These are phyloP conservation scores for Megaleporinus macrocephalus DNA, from an alignment of 2,113 vertebrate genomes.

Conservation along the genomic window DNA sequence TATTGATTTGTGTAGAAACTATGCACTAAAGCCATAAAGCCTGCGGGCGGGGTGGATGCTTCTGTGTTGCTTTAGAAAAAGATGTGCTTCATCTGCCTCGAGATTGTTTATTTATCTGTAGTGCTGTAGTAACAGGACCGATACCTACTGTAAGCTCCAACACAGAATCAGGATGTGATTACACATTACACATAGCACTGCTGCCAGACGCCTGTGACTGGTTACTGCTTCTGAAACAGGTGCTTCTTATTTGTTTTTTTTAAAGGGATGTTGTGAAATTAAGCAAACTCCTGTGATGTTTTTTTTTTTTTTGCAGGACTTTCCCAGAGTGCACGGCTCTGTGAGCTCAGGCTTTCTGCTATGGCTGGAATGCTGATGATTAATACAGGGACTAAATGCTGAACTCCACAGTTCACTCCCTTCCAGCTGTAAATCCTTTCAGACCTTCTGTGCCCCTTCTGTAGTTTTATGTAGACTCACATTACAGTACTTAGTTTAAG, in stretches of 20 bases:
- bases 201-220: not conserved
- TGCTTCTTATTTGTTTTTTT: not conserved
- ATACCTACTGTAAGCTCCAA: not conserved
- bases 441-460: too few species aligned
- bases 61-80: not conserved
- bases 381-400: too few species aligned
- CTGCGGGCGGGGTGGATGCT: not conserved
- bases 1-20: not conserved
- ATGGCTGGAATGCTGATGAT: too few species aligned
- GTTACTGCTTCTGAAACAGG: not conserved
- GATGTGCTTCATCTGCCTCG: not conserved
- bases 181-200: not conserved
- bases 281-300: too few species aligned
- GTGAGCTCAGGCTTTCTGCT: too few species aligned
- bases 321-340: too few species aligned
- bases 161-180: not conserved
- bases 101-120: not conserved
- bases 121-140: conserved; percentile 11
- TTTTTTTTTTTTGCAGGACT: too few species aligned
- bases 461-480: too few species aligned
- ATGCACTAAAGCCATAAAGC: not conserved
- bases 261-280: not conserved
- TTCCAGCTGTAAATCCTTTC: too few species aligned
- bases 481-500: too few species aligned
- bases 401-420: too few species aligned